phyloP scores from a whole-genome alignment of 2,113 vertebrate genomes.

The Casuarius casuarius region DNA sequence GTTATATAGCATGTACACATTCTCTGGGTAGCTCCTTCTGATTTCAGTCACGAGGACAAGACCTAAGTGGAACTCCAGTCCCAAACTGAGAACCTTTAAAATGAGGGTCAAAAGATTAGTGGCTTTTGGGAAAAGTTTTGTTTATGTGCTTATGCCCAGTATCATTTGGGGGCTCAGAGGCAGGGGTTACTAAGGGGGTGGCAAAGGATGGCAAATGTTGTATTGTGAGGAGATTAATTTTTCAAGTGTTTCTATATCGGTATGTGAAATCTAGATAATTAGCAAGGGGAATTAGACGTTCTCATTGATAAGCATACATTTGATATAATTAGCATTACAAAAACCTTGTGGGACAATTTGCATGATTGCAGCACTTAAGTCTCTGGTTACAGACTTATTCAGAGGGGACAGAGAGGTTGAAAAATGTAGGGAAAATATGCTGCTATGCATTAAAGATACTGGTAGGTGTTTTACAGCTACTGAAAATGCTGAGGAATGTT shows the following conservation, averaged over 20 bases:
- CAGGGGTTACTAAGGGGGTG: not conserved
- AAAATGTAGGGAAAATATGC: not conserved
- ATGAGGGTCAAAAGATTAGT: not conserved
- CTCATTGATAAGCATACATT: conserved; percentile 52
- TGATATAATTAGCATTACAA: conserved; percentile 63
- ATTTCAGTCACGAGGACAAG: not conserved
- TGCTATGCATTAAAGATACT: not conserved
- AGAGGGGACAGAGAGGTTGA: not conserved
- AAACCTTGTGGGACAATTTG: conserved; percentile 16
- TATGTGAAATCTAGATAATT: conserved; percentile 10
- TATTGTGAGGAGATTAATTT: not conserved
- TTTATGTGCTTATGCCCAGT: not conserved
- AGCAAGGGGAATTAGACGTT: conserved; percentile 24
- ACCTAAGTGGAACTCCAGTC: not conserved
- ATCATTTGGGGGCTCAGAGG: not conserved
- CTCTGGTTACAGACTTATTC: not conserved
- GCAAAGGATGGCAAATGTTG: not conserved
- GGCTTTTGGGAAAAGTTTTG: not conserved
- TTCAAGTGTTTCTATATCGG: not conserved
- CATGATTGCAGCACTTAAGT: conserved; percentile 10
- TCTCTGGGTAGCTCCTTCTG: not conserved
- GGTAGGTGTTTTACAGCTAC: not conserved
- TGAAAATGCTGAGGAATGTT: not conserved
- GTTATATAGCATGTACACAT: not conserved
- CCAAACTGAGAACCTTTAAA: not conserved